Evolutionary conservation across 1,140 invertebrate genomes (phyloP).

Genomic region (Panulirus ornatus): DNA sequence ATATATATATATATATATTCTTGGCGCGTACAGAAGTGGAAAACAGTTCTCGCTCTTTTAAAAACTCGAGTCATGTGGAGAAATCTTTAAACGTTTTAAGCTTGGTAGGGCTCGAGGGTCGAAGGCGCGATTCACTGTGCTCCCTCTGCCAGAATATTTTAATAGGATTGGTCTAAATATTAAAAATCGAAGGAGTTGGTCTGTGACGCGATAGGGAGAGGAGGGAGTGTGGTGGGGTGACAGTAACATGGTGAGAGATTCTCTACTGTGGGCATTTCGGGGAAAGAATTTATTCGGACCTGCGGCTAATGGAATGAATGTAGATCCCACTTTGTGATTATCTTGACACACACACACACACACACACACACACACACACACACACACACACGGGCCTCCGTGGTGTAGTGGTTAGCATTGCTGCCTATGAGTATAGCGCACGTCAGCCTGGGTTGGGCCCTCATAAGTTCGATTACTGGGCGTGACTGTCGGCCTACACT

Average conservation of each 20-base stretch:
- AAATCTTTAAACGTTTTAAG: slow-evolving; percentile 1
- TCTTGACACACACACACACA: no score
- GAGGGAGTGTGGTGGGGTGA: no score
- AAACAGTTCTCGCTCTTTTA: slow-evolving; percentile 31
- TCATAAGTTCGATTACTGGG: no score
- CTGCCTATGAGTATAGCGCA: no score
- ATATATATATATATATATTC: no score
- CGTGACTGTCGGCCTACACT: no score
- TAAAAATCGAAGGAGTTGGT: neutral
- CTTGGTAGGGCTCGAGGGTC: neutral
- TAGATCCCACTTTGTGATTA: neutral
- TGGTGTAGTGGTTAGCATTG: no score
- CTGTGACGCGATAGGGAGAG: neutral
- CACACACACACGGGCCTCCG: no score
- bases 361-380: no score
- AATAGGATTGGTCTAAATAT: slow-evolving; percentile 26
- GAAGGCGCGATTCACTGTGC: slow-evolving; percentile 21
- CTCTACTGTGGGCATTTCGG: neutral
- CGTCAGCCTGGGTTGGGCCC: no score
- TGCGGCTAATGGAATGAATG: neutral
- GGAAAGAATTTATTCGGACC: neutral
- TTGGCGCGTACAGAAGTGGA: neutral
- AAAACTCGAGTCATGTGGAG: slow-evolving; percentile 14
- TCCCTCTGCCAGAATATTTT: slow-evolving; percentile 42
- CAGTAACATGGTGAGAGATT: neutral